Conservation (phyloP, 1,140 invertebrate genomes). For the Drosophila teissieri region DNA sequence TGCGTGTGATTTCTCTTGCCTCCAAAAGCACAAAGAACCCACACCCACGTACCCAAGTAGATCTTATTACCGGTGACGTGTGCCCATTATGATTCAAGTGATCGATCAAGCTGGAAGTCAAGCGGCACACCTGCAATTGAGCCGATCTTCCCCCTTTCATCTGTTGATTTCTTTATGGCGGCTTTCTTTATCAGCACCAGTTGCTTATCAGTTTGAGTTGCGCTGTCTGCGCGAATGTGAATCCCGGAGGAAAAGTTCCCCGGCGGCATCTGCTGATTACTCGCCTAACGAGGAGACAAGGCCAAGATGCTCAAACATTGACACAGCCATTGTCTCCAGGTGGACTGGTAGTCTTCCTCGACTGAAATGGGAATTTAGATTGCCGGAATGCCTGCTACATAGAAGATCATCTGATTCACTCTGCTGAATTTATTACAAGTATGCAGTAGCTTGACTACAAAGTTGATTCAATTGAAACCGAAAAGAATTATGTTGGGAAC, state of each 20-base stretch:
- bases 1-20: slow-evolving; percentile 6
- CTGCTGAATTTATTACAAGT: too few relatives aligned
- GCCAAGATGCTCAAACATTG: slow-evolving; percentile 38
- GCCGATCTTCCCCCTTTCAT: slow-evolving; percentile 8
- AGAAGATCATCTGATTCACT: slow-evolving; percentile 3
- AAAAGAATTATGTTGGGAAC: too few relatives aligned
- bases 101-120: slow-evolving; percentile 11
- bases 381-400: slow-evolving; percentile 10
- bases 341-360: slow-evolving; percentile 2
- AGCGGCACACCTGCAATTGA: slow-evolving; percentile 4
- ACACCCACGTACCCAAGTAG: slow-evolving; percentile 1
- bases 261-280: slow-evolving; percentile 11
- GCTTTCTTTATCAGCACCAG: slow-evolving; percentile 33
- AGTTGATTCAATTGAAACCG: too few relatives aligned
- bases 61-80: slow-evolving; percentile 8
- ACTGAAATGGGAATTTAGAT: slow-evolving; percentile 6
- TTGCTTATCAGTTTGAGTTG: slow-evolving; percentile 23
- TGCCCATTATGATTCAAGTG: slow-evolving; percentile 24
- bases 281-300: slow-evolving; percentile 23
- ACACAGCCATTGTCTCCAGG: slow-evolving; percentile 31
- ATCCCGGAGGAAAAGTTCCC: slow-evolving; percentile 37
- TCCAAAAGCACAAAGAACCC: slow-evolving; percentile 14
- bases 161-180: not conserved
- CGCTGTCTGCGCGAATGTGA: slow-evolving; percentile 4
- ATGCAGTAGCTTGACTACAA: too few relatives aligned